Evolutionary conservation across 2,888 invertebrate species (phyloP), one percentile per base, ranked within the genome.

Genomic region (Cryptus armator): DNA sequence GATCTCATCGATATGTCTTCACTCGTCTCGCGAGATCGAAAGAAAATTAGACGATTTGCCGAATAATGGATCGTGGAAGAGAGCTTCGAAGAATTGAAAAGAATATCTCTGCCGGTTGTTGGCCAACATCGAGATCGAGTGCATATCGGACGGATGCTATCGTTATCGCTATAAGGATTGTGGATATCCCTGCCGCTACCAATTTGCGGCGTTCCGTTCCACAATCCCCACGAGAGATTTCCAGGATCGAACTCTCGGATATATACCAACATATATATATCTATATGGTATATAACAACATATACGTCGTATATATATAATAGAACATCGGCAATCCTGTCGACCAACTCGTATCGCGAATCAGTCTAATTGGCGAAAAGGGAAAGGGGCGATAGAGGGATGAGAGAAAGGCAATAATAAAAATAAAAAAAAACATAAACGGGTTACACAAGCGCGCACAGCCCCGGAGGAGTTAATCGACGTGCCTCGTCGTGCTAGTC

Each of bases 401-500:
- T 44, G 59, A 16, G 14, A 37, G 29, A 67, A 24, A 24, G 29
- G 80, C 62, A 70, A 83, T 75, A 43, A 32, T 51, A 71, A 82
- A 53, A 76, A 56, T 29, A 72, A 66, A 59, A 80, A 67, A 70
- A 74, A 66, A 7, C 16, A 66, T 67, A 70, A 70, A 83, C 56
- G 70, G 70, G 68, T 71, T 56, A 70, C 74, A 62, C 51, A 80
- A 71, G 16, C 67, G 44, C 9, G 51, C 53, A 56, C 48, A 75
- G 56, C 78, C 32, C 66, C 71, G 37, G 43, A 86, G 71, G 66
- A 81, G 81, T 84, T 79, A 81, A 86, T 75, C 86, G 77, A 78
- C 79, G 79, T 75, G 79, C 46, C 68, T 70, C 74, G 68, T 64
- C 78, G 68, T 68, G 53, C 83, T 70, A 37, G 62, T 75, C 79